Evolutionary conservation across 2,113 vertebrate genomes (phyloP).

Genomic region (Sylvilagus bachmani): DNA sequence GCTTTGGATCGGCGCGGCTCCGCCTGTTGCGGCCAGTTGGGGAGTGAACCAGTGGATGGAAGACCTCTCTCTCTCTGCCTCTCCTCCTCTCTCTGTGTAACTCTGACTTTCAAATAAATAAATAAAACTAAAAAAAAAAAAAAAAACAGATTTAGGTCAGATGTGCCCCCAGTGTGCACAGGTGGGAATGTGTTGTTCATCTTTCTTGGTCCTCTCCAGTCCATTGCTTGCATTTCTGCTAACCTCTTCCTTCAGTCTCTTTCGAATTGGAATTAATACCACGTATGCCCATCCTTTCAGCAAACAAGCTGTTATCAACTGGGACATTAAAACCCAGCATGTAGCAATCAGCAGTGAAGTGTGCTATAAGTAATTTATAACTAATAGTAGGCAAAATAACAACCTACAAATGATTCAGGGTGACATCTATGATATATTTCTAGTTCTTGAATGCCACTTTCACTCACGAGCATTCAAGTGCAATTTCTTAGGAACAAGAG

Average conservation of each 20-base stretch:
- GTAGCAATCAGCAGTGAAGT: neutral
- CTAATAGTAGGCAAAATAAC: constrained; percentile 47
- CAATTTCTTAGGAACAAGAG: constrained; percentile 36
- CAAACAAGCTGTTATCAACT: constrained; percentile 28
- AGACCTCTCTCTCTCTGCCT: too few relatives aligned
- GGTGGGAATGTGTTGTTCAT: neutral
- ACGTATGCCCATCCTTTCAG: neutral
- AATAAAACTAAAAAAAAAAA: too few relatives aligned
- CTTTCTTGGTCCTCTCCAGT: neutral
- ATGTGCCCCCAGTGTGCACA: neutral
- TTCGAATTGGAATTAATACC: neutral
- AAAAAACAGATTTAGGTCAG: too few relatives aligned
- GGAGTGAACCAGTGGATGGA: too few relatives aligned
- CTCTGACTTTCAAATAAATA: too few relatives aligned
- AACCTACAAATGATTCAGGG: neutral
- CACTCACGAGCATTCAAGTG: constrained; percentile 13
- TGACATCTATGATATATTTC: constrained; percentile 17
- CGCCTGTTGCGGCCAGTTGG: too few relatives aligned
- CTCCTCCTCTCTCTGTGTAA: too few relatives aligned
- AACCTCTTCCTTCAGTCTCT: neutral
- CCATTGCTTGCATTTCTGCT: neutral
- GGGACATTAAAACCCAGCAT: constrained; percentile 18
- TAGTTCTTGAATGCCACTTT: constrained; percentile 19
- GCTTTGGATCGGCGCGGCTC: too few relatives aligned
- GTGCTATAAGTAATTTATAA: constrained; percentile 39